phyloP scores from a whole-genome alignment of 2,888 invertebrate genomes.

The Agonopterix subpropinquella region DNA sequence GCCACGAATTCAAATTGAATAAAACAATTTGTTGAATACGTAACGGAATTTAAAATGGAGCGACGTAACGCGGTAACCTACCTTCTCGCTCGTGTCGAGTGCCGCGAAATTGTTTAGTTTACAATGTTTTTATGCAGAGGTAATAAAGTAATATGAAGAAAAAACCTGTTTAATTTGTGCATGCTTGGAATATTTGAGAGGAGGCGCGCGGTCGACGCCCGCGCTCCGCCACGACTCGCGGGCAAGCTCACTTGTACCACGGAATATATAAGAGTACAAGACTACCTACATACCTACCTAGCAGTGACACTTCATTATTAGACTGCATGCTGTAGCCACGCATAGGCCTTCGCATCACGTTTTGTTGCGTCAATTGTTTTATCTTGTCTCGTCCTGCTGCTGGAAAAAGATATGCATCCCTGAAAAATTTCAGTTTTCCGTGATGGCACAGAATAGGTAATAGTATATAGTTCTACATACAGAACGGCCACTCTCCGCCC shows the following conservation, averaged over 20 bases:
- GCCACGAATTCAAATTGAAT: slow-evolving; percentile 1
- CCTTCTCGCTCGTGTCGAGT: slow-evolving; percentile 9
- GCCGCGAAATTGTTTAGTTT: slow-evolving; percentile 30
- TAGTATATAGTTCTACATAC: too few species aligned
- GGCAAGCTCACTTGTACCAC: slow-evolving; percentile 9
- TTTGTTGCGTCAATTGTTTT: too few species aligned
- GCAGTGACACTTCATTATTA: too few species aligned
- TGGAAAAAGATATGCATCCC: too few species aligned
- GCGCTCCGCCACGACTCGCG: slow-evolving; percentile 26
- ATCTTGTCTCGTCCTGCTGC: too few species aligned
- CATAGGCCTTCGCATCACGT: too few species aligned
- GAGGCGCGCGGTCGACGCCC: slow-evolving; percentile 69
- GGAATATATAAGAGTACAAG: neutral
- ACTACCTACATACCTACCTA: neutral
- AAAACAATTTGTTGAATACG: slow-evolving; percentile 9
- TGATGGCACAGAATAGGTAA: too few species aligned
- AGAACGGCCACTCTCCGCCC: too few species aligned
- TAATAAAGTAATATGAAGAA: slow-evolving; percentile 59
- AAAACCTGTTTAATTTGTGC: slow-evolving; percentile 73
- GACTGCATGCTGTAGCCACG: too few species aligned
- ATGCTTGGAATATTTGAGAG: slow-evolving; percentile 72
- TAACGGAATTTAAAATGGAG: slow-evolving; percentile 14
- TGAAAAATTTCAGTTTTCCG: too few species aligned
- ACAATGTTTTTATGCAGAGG: slow-evolving; percentile 63
- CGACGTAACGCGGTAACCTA: slow-evolving; percentile 10